Evolutionary conservation across 2,888 invertebrate genomes (phyloP), one percentile per base, ranked within the genome.

Genomic region (Ceriagrion tenellum): DNA sequence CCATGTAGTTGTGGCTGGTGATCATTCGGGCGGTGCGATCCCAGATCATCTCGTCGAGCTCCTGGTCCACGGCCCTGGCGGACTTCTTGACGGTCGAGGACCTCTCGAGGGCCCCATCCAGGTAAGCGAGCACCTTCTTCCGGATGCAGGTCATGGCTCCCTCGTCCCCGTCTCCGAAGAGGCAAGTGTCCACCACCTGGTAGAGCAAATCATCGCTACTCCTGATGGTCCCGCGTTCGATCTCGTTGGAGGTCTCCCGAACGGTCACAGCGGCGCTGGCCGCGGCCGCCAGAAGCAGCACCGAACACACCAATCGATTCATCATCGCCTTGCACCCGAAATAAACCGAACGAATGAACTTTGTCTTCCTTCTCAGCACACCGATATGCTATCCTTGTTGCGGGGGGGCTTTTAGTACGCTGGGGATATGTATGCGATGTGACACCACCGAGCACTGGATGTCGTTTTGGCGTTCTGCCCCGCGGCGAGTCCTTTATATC

Each of bases 1-100:
- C 96, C 95, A 97, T 98, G 97, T 98, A 98, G 96, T 98, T 98
- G 96, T 98, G 98, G n/a, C 97, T 98, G 96, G 98, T 98, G 95
- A 98, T 96, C 96, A 98, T 98, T 96, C 98, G 98, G 23, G 98
- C 98, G 20, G 98, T 97, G 96, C 98, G 98, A 96, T 98, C 98
- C 96, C 98, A 98, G 96, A 99, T 98, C 95, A 98, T 98, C 96
- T 98, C 98, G 96, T 98, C 98, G 96, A 98, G 97, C 96, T 98
- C 97, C 95, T 97, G 97, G 95, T 97, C 97, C 96, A 98, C 97
- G 95, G 98, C 90, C 74, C 74, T 74, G 20, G 90, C 88, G n/a
- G 59, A 69, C 59, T 95, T 90, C 89, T 95, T 69, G 35, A 88
- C 95, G 47, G 69, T 81, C 30, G 95, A 89, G 55, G 56, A 59